Base-by-base conservation (phyloP, 2,888 invertebrate genomes). In the Dromius quadrimaculatus region DNA sequence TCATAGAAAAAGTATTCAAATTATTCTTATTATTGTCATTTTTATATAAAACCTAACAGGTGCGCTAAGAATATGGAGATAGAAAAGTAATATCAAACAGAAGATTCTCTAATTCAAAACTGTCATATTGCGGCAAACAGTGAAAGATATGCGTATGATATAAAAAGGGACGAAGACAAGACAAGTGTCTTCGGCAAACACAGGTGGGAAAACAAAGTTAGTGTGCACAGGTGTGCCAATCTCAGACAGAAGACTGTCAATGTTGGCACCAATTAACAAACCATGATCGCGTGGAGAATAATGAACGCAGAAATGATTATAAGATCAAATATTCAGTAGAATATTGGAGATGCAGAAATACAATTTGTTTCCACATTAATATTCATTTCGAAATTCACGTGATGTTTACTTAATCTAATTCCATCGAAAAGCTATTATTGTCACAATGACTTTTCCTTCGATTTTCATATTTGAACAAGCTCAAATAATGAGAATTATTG, bases 131-230 rank as follows among this genome's bases (percentile, higher is more conserved):
- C 8, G 23, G 5, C 41, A 23, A 22, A 23, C 23, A 62, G 20
- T 4, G 62, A 62, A 28, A 62, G 23, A 62, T 62, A 62, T 62
- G 43, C 28, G 22, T 41, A 23, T 41, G 41, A 41, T 62, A 62
- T 62, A 62, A 43, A 43, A 62, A 62, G 15, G 41, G 17, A 3
- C 9, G 17, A 45, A 45, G 45, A 57, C n/a, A 64, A 64, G 19
- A 47, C 20, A 45, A 47, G 9, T 15, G 19, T 1, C 36, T 45
- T 47, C 19, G 5, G 59, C 59, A 68, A 68, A 68, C 68, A 68
- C 68, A 68, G 68, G 68, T 68, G 68, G 47, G 41, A 68, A 68
- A 68, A 68, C 68, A 68, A 59, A 32, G 59, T 59, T 28, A 20
- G 68, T 68, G 59, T 68, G 59, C 22, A 68, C 68, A 68, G 68